Conservation (phyloP, 2,797 vertebrate genomes). For the Chelon auratus region DNA sequence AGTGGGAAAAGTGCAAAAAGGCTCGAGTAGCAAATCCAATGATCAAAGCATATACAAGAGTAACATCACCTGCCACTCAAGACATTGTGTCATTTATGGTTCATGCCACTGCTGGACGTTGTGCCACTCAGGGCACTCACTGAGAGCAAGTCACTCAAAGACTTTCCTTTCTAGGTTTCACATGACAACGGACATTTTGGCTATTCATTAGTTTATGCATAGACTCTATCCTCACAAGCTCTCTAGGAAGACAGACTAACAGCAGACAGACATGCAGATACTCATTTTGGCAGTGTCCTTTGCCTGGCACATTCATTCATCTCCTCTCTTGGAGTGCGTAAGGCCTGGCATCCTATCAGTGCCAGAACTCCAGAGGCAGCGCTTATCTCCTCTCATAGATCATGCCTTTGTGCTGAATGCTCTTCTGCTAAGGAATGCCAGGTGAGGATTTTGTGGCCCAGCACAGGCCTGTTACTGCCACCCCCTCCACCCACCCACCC, state of each 20-base stretch:
- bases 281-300: slow-evolving; percentile 55
- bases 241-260: slow-evolving; percentile 44
- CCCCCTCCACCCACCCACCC: neutral
- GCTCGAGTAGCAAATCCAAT: slow-evolving; percentile 21
- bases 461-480: slow-evolving; percentile 43
- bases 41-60: slow-evolving; percentile 35
- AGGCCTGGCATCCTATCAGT: slow-evolving; percentile 65
- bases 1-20: slow-evolving; percentile 43
- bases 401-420: slow-evolving; percentile 67
- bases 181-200: slow-evolving; percentile 11
- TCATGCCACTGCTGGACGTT: slow-evolving; percentile 17
- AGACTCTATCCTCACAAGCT: slow-evolving; percentile 24
- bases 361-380: slow-evolving; percentile 73
- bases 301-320: slow-evolving; percentile 69
- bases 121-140: slow-evolving; percentile 2
- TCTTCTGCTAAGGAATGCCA: slow-evolving; percentile 81
- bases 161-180: neutral
- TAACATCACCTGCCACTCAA: slow-evolving; percentile 35
- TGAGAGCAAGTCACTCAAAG: neutral
- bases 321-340: slow-evolving; percentile 66
- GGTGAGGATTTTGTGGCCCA: slow-evolving; percentile 67
- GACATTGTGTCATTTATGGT: neutral
- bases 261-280: slow-evolving; percentile 58
- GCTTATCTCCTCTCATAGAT: slow-evolving; percentile 78
- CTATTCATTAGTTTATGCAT: slow-evolving; percentile 36